These are phyloP conservation scores for Astreopora myriophthalma DNA, from an alignment of 64 coral and sea anemone genomes.

Conservation along the genomic window DNA sequence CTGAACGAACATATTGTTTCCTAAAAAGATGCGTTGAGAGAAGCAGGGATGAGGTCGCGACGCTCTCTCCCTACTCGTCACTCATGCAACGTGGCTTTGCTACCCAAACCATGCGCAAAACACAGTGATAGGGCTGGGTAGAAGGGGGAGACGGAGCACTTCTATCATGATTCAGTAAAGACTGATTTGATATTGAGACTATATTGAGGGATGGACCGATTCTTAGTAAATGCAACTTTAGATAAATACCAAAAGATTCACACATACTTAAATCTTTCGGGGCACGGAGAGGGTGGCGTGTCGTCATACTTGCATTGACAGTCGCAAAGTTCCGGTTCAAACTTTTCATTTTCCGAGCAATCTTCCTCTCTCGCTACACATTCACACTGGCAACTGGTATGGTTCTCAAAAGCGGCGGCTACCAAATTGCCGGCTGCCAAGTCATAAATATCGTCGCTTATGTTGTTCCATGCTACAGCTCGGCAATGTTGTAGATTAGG, in stretches of 20 bases:
- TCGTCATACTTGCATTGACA: conserved; percentile 12
- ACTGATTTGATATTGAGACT: no score
- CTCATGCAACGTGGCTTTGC: no score
- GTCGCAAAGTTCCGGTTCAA: not conserved
- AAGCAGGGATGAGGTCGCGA: no score
- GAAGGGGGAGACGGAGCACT: no score
- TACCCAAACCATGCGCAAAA: no score
- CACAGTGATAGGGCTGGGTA: no score
- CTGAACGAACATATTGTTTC: no score
- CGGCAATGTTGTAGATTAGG: conserved; percentile 18
- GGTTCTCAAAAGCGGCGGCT: not conserved
- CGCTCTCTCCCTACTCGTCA: no score
- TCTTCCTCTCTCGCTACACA: conserved; percentile 1
- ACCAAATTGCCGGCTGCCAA: not conserved
- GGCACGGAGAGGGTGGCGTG: not conserved
- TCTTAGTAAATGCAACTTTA: no score
- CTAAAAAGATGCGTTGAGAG: no score
- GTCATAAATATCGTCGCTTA: conserved; percentile 10
- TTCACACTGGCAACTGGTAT: conserved; percentile 38
- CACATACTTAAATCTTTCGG: conserved; percentile 6
- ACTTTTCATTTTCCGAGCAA: conserved; percentile 27
- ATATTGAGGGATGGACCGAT: not conserved
- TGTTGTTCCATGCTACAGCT: not conserved
- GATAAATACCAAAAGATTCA: not conserved
- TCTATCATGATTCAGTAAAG: no score